Percentiles rank a stretch among this genome's conserved stretches.
phyloP scores from a whole-genome alignment of 1,140 invertebrate species.

The Palaemon carinicauda region DNA sequence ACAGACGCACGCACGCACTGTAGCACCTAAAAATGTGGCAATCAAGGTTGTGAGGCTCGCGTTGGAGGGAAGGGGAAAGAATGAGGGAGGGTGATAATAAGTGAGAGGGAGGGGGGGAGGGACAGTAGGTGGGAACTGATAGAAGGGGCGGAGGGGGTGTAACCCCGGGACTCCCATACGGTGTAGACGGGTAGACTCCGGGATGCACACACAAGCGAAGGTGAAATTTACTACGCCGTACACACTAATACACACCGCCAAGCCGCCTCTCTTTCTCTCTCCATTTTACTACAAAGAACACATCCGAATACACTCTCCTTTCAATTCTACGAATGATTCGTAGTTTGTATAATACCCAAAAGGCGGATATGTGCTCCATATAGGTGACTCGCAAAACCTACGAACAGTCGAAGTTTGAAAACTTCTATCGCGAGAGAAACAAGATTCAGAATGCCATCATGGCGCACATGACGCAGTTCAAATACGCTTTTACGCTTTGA shows the following conservation, averaged over 20 bases:
- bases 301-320: neutral
- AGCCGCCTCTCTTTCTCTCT: neutral
- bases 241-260: neutral
- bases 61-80: too few species aligned
- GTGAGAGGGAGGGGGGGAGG: neutral
- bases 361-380: too few species aligned
- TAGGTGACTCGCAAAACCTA: too few species aligned
- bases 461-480: too few species aligned
- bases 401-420: too few species aligned
- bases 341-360: neutral
- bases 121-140: neutral
- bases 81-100: neutral
- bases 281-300: neutral
- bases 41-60: neutral
- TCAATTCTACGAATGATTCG: neutral
- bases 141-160: neutral
- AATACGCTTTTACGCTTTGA: too few species aligned
- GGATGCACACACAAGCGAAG: neutral
- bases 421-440: too few species aligned
- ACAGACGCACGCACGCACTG: neutral
- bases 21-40: neutral
- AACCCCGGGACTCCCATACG: neutral
- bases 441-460: too few species aligned
- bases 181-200: neutral
- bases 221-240: neutral